Evolutionary conservation across 2,888 invertebrate genomes (phyloP).

Genomic region (Luperina testacea): DNA sequence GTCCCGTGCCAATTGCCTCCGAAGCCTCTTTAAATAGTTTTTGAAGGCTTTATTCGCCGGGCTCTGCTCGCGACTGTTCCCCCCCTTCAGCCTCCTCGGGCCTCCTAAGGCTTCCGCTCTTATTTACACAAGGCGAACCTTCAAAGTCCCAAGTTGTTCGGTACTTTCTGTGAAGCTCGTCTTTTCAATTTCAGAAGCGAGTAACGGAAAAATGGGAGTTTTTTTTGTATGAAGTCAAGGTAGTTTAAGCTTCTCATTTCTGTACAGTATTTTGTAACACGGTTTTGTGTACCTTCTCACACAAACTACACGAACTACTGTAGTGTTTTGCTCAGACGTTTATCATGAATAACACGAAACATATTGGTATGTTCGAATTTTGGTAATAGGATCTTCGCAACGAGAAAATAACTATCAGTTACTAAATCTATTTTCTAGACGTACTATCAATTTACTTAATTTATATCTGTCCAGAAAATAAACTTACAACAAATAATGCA

Average conservation of each 20-base stretch:
- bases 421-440: not conserved
- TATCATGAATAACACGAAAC: not conserved
- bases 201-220: constrained; percentile 65
- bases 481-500: not conserved
- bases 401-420: not conserved
- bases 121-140: constrained; percentile 84
- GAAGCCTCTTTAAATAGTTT: constrained; percentile 87
- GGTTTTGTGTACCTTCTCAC: not conserved
- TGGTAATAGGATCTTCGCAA: not conserved
- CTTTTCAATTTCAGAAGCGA: constrained; percentile 71
- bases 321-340: not conserved
- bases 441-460: not conserved
- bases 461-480: not conserved
- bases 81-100: constrained; percentile 62
- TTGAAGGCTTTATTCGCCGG: constrained; percentile 79
- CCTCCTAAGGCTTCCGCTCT: constrained; percentile 74
- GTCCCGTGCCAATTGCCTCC: constrained; percentile 77
- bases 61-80: constrained; percentile 76
- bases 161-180: constrained; percentile 73
- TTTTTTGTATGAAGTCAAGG: constrained; percentile 41
- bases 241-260: constrained; percentile 33
- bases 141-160: constrained; percentile 80
- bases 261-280: constrained; percentile 19
- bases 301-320: not conserved
- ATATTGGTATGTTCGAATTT: not conserved